Evolutionary conservation across 2,113 vertebrate species (phyloP), one percentile per base, ranked within the genome.

Genomic region (Phalacrocorax carbo): DNA sequence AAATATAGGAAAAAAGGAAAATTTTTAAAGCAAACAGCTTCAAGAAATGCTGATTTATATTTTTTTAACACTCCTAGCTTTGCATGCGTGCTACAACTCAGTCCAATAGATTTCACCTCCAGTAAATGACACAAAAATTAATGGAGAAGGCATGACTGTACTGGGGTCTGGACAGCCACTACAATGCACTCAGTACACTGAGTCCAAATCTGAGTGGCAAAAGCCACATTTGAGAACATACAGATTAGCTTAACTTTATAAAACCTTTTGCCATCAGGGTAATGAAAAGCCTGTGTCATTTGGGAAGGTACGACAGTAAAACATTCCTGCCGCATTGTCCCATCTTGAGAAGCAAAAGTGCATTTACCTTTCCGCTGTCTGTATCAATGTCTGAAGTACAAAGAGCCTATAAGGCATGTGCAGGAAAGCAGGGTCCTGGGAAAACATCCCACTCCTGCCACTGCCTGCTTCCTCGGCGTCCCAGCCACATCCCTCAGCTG

Each of bases 321-420:
- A 21, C 11, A 11, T 23, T 46, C 60, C n/a, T 65, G 38, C 62
- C 25, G 18, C 32, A 1, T 2, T 30, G 27, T 36, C n/a, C 36
- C 66, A 27, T 14, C 65, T 52, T 54, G 34, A 58, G 70, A 51
- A 75, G 27, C 26, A 65, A 13, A 61, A 34, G 46, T 0, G 4
- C 5, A 4, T 55, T 54, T 23, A 13, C 26, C 14, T 66, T 78
- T 26, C 79, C 1, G 4, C 54, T 61, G 46, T 46, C 38, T 25
- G 14, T 25, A 36, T 14, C 2, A 4, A 40, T 16, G 55, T 12
- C 32, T 21, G n/a, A 48, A 22, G 27, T 0, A 5, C 54, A 61
- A 48, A 52, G 57, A 49, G 44, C 57, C 23, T 10, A 1, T 1
- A 6, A 27, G 42, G 22, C 0, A 8, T 2, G 4, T 0, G 4